Evolutionary conservation across 1,140 invertebrate genomes (phyloP), one percentile per base, ranked within the genome.

Genomic region (Brachystomella parvula): DNA sequence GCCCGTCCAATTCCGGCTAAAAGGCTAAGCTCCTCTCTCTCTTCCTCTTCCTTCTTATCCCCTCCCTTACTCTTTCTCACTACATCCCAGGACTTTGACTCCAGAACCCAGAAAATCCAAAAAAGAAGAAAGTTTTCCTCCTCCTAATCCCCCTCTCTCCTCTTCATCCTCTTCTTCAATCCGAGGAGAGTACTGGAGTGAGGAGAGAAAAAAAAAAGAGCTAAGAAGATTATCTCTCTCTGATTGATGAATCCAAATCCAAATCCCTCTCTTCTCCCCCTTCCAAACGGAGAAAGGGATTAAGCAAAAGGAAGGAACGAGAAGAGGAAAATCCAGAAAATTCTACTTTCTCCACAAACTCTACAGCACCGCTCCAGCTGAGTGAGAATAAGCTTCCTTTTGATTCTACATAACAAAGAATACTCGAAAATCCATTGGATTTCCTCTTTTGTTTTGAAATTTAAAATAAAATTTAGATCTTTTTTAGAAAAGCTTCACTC

Each of bases 171-270:
- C 29, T 32, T 31, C 57, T 19, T 59, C 32, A 32, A 9, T 58
- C 64, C 35, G 39, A 47, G 21, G 63, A 24, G 60, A 15, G 32
- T 17, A 28, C 24, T 35, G 29, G 63, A 66, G 47, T 66, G 39
- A 67, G 65, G 65, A 67, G 63, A n/a, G n/a, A n/a, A n/a, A 72
- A 67, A 71, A 65, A 61, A 69, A 73, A 69, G 68, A 70, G 71
- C 67, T 73, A 71, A 72, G 71, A 74, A 70, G 71, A 70, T 70
- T 72, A 72, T 72, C 71, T 72, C 64, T 63, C 49, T 60, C 65
- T 72, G 71, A 72, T 72, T 72, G 71, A 72, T 72, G 71, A 72
- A 72, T 72, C 71, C 67, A 70, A 70, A 72, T 72, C 71, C 71
- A 61, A 59, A 21, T 39, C 39, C 26, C 47, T 21, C 66, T 63